Base-by-base conservation (phyloP, 1,140 invertebrate species). In the Drosophila murphyi region DNA sequence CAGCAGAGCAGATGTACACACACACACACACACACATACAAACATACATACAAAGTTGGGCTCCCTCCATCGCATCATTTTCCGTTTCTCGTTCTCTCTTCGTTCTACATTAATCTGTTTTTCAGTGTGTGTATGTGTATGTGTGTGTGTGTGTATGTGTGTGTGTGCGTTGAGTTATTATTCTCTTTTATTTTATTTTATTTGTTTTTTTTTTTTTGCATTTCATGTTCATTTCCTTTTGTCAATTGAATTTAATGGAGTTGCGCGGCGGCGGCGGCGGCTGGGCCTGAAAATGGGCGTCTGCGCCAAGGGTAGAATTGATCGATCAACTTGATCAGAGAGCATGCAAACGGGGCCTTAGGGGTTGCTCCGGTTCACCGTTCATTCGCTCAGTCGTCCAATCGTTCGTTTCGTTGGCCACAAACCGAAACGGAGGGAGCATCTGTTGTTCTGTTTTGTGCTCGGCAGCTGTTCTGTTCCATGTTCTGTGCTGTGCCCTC, bases 221-320 rank as follows among this genome's bases (percentile, higher is more conserved):
- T 88, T 79, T 87, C 80, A 83, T 87, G 83, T 87, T 87, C 83
- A 87, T 87, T 87, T 87, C 83, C 83, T 80, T 87, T 87, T 87
- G 83, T 87, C 83, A 83, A 87, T 88, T 88, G 85, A 80, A 87
- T 87, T 87, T 88, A 88, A 89, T 87, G 83, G 85, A 88, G 83
- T 89, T 88, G 82, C 67, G 70, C 69, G 55, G 69, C 20, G 20
- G 20, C 20, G 20, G 20, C 20, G 20, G 20, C 69, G 56, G 48
- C 51, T 56, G 55, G 29, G n/a, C 3, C 12, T 4, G 37, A 5
- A 64, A 71, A 71, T 76, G 61, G 70, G 65, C 48, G 67, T 59
- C 67, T 64, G 78, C 81, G 60, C 80, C 85, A 87, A 83, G 83
- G 83, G 82, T 87, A 81, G 80, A 72, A 80, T 77, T 80, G 83